phyloP scores from a whole-genome alignment of 2,888 invertebrate species.

The Crematogaster levior region DNA sequence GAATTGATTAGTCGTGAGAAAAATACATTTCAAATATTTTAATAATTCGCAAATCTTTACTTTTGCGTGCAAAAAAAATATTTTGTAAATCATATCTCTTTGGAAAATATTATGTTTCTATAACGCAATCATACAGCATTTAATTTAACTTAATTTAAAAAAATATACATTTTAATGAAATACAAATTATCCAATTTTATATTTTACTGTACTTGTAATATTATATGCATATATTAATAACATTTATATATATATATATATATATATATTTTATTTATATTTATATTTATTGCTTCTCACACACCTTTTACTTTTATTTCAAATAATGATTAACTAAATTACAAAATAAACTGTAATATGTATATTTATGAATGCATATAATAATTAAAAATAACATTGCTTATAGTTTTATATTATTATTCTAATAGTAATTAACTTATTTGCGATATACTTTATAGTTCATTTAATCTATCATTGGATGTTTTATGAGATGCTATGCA shows the following conservation, averaged over 20 bases:
- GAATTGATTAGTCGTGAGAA: conserved; percentile 14
- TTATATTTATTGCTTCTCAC: neutral
- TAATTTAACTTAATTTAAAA: conserved; percentile 7
- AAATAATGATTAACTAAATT: neutral
- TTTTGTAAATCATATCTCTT: neutral
- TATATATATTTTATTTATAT: neutral
- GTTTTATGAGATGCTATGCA: neutral
- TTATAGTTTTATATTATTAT: neutral
- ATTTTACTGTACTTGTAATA: neutral
- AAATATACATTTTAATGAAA: conserved; percentile 38
- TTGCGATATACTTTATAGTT: neutral
- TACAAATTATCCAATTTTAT: neutral
- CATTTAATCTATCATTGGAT: neutral
- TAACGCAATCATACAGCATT: neutral
- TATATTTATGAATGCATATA: neutral
- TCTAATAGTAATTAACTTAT: neutral
- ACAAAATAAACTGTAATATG: conserved; percentile 1
- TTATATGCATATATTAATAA: conserved; percentile 14
- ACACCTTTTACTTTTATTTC: neutral
- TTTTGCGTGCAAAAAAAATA: neutral
- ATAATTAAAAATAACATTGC: too few species aligned
- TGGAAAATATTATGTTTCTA: neutral
- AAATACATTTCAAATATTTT: neutral
- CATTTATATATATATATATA: too few species aligned
- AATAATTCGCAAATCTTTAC: neutral